Evolutionary conservation across 2,797 vertebrate species (phyloP).

Genomic region (Muraenolepis orangiensis): DNA sequence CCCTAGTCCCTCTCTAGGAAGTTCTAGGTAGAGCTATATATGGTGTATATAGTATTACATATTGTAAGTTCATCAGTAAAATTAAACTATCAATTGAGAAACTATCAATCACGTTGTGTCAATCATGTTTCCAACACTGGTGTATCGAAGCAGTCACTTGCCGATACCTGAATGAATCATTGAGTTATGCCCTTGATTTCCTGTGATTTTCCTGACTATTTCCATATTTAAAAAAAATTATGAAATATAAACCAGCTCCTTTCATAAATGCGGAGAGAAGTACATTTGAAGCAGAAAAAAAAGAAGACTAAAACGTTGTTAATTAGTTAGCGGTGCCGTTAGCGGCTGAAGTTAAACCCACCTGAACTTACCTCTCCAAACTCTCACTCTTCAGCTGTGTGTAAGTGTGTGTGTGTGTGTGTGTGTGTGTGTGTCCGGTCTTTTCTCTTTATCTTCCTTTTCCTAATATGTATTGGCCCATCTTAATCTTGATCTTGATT

Average conservation of each 20-base stretch:
- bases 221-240: constrained; percentile 88
- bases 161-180: constrained; percentile 67
- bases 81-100: too few species aligned
- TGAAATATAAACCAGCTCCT: constrained; percentile 92
- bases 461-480: constrained; percentile 36
- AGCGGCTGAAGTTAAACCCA: too few species aligned
- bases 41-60: too few species aligned
- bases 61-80: too few species aligned
- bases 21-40: too few species aligned
- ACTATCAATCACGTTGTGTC: background rate
- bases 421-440: constrained; percentile 56
- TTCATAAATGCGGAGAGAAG: constrained; percentile 63
- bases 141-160: constrained; percentile 47
- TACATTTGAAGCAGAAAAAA: constrained; percentile 74
- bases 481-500: constrained; percentile 53
- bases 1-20: too few species aligned
- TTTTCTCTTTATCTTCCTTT: constrained; percentile 54
- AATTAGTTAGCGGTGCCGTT: constrained; percentile 29
- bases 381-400: too few species aligned
- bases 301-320: constrained; percentile 50
- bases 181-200: constrained; percentile 71
- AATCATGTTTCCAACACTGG: background rate
- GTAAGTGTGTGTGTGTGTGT: too few species aligned
- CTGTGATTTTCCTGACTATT: constrained; percentile 68
- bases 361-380: too few species aligned